Evolutionary conservation across 2,797 vertebrate genomes (phyloP).

Genomic region (Eulemur coronatus): DNA sequence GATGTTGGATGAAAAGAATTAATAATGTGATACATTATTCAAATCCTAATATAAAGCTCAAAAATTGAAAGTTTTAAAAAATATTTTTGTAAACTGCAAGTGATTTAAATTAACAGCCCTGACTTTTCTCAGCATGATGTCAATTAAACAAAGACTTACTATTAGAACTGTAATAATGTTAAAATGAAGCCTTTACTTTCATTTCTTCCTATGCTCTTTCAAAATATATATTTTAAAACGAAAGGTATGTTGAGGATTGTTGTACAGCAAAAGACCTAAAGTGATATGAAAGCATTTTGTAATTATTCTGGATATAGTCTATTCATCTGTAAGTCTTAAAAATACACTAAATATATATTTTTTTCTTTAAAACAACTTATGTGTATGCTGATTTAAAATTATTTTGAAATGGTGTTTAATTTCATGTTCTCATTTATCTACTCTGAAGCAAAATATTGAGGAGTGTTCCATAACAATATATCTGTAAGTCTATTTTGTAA

Average conservation of each 20-base stretch:
- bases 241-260: not conserved
- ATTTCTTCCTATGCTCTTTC: not conserved
- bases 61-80: not conserved
- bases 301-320: not conserved
- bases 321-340: not conserved
- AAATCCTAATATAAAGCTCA: not conserved
- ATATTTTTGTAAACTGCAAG: conserved; percentile 41
- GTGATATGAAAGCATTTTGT: not conserved
- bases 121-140: not conserved
- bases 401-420: conserved; percentile 29
- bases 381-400: not conserved
- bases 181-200: not conserved
- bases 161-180: not conserved
- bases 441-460: conserved; percentile 61
- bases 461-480: conserved; percentile 60
- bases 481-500: conserved; percentile 72
- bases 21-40: not conserved
- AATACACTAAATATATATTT: not conserved
- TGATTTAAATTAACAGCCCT: conserved; percentile 17
- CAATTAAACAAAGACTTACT: conserved; percentile 6
- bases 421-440: conserved; percentile 47
- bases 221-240: not conserved
- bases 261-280: not conserved
- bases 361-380: not conserved
- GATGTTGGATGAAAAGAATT: conserved; percentile 31